Base-by-base conservation (phyloP, 2,113 vertebrate genomes). In the Planiliza haematocheilus region DNA sequence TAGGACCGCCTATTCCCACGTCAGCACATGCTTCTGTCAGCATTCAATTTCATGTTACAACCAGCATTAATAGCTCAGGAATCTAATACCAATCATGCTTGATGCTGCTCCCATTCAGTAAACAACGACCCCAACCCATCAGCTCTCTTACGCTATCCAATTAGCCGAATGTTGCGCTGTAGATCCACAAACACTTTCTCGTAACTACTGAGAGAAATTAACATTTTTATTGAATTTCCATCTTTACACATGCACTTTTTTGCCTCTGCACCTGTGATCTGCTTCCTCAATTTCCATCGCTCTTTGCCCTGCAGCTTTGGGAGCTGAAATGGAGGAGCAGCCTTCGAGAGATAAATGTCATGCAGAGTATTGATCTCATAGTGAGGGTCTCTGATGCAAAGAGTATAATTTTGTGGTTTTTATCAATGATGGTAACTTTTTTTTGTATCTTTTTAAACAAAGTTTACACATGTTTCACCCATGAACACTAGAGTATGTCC, bases 141-240 rank as follows among this genome's bases (percentile, higher is more conserved):
- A 65, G 49, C 14, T 5, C 14, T 41, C 63, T 61, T 7, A 50
- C 14, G 38, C 17, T 36, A 34, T 51, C 64, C 49, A 66, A 70
- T 70, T 70, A 77, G 62, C 38, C 63, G 12, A 52, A 73, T 2
- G 17, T 45, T 51, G 39, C 45, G 48, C 57, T 59, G 41, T 42
- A 48, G 34, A 64, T 74, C 34, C 41, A 53, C 46, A 70, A 41
- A 75, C 52, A 53, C 56, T 46, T 64, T 69, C 46, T 52, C 52
- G 39, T 7, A 72, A 72, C 43, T 64, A 45, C 52, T 49, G 41
- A 77, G 66, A 61, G 42, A 65, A 75, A 83, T 85, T 86, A 56
- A 38, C 63, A 81, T 83, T 79, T 86, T 81, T 70, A 81, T 76
- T 56, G 62, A 65, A 76, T 79, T 81, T 79, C 52, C 45, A 66